Percentiles rank a stretch among this genome's conserved stretches.
These are phyloP conservation scores for Euphonia xanthogaster DNA, from an alignment of 2,797 vertebrate species.

Conservation along the genomic window DNA sequence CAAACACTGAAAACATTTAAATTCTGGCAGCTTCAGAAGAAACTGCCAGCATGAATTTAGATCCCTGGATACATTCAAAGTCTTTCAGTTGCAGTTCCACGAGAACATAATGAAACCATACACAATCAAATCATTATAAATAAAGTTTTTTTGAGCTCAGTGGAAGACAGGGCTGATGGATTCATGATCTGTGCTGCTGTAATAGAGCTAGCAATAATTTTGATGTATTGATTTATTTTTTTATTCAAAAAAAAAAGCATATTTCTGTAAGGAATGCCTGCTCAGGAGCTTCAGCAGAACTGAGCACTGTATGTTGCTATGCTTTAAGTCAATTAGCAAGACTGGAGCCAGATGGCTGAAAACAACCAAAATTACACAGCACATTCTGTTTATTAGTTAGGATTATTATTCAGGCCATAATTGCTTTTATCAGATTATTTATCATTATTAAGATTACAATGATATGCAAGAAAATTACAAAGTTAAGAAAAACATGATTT, in stretches of 20 bases:
- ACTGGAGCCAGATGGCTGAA: conserved; percentile 76
- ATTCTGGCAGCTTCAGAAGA: conserved; percentile 23
- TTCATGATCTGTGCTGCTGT: background rate
- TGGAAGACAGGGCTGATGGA: conserved; percentile 5
- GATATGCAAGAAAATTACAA: background rate
- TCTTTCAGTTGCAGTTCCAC: background rate
- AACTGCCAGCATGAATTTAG: conserved; percentile 30
- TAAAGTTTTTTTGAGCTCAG: background rate
- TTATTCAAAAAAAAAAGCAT: background rate
- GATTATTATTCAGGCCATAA: conserved; percentile 60
- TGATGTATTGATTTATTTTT: background rate
- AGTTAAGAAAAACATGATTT: background rate
- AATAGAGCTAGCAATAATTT: background rate
- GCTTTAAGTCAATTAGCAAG: conserved; percentile 71
- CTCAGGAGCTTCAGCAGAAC: background rate
- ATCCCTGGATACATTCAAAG: conserved; percentile 10
- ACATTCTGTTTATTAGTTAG: conserved; percentile 63
- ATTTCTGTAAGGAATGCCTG: conserved; percentile 13
- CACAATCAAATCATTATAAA: conserved; percentile 25
- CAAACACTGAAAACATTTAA: conserved; percentile 5
- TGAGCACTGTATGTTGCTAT: background rate
- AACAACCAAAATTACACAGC: conserved; percentile 67
- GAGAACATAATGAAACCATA: background rate
- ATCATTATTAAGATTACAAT: conserved; percentile 42
- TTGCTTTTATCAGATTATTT: conserved; percentile 64